A percentile compares a stretch with the other conserved stretches of the same genome.
Conservation (phyloP, 92 coral and sea anemone species). For the Umimayanthus chanpuru region DNA sequence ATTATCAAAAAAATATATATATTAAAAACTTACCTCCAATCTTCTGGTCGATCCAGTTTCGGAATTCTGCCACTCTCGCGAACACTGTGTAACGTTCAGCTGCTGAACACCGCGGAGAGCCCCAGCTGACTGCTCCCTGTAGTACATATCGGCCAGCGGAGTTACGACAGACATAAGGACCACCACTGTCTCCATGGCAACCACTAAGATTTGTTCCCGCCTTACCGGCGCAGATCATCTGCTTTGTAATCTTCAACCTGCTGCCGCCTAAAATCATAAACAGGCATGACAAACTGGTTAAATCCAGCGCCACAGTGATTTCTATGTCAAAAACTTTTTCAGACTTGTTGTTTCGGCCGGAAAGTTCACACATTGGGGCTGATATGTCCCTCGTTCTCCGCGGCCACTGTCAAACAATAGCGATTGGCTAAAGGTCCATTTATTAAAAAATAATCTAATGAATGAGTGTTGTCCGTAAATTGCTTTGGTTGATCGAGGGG, state of each 20-base stretch:
- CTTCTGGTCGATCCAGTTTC: conserved; percentile 49
- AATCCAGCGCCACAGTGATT: no score
- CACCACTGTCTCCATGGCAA: conserved; percentile 66
- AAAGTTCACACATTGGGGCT: neutral
- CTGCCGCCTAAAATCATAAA: conserved; percentile 24
- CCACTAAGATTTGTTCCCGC: conserved; percentile 49
- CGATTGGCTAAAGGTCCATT: no score
- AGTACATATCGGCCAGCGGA: conserved; percentile 34
- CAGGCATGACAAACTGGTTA: neutral
- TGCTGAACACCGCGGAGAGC: conserved; percentile 52
- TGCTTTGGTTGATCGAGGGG: no score
- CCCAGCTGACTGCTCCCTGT: conserved; percentile 62
- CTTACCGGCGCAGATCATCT: conserved; percentile 54
- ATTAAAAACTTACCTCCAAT: neutral
- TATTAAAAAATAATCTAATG: no score
- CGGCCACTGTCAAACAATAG: no score
- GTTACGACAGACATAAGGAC: conserved; percentile 54
- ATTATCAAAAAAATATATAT: no score
- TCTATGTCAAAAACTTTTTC: neutral
- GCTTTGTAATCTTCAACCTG: conserved; percentile 50
- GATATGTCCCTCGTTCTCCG: no score
- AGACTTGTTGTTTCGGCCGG: neutral
- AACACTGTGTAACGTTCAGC: conserved; percentile 53
- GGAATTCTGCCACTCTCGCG: conserved; percentile 54
- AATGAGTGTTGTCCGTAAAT: no score